These are phyloP conservation scores for Anoplopoma fimbria DNA, from an alignment of 2,113 vertebrate species.

Conservation along the genomic window DNA sequence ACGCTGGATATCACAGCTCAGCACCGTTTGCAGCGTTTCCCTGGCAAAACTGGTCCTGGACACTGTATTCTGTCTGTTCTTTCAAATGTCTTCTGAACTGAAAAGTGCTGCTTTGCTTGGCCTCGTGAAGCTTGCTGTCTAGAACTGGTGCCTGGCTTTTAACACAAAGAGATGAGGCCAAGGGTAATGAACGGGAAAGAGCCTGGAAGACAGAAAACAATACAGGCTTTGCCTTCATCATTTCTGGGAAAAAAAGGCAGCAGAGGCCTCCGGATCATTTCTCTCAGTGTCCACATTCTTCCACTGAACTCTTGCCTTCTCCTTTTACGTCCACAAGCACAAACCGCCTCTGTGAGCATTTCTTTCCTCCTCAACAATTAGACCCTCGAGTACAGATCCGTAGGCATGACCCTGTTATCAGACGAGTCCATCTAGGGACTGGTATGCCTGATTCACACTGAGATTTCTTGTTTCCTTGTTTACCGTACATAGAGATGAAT, in stretches of 20 bases:
- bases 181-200: conserved; percentile 54
- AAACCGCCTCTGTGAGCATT: conserved; percentile 15
- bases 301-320: conserved; percentile 45
- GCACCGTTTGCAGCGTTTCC: conserved; percentile 23
- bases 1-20: too few relatives aligned
- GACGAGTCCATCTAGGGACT: conserved; percentile 18
- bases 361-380: conserved; percentile 31
- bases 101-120: conserved; percentile 57
- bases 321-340: conserved; percentile 48
- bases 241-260: conserved; percentile 52
- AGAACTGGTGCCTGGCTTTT: conserved; percentile 29
- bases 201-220: conserved; percentile 44
- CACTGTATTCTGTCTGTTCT: not conserved
- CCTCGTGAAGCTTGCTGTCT: not conserved
- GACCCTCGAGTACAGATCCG: conserved; percentile 16
- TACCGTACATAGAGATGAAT: not conserved
- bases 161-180: conserved; percentile 47
- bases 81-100: conserved; percentile 15
- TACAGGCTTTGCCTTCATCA: conserved; percentile 19
- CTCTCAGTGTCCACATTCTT: conserved; percentile 41
- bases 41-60: not conserved
- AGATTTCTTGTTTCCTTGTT: conserved; percentile 20
- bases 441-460: conserved; percentile 3
- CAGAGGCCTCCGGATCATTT: conserved; percentile 39
- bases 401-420: conserved; percentile 10